These are phyloP conservation scores for Cydia strobilella DNA, from an alignment of 1,140 invertebrate genomes.

Conservation along the genomic window DNA sequence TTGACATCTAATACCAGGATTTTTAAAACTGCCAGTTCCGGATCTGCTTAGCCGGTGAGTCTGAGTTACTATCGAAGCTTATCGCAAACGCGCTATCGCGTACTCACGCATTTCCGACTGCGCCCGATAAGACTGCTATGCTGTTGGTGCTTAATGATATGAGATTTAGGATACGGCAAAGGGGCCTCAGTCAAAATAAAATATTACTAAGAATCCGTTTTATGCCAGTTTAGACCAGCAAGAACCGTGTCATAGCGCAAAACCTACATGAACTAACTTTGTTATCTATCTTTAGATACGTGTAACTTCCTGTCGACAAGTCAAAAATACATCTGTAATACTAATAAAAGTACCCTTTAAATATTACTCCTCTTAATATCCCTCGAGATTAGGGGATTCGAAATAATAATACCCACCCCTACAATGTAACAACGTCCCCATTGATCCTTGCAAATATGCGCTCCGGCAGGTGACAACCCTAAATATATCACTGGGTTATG, in stretches of 20 bases:
- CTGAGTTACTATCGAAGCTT: conserved; percentile 59
- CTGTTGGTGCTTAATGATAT: conserved; percentile 51
- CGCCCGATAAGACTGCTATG: conserved; percentile 69
- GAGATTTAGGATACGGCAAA: conserved; percentile 45
- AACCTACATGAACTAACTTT: not conserved
- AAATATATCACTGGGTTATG: conserved; percentile 32
- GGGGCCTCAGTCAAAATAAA: not conserved
- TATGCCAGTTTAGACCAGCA: not conserved
- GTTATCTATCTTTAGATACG: not conserved
- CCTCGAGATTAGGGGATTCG: conserved; percentile 37
- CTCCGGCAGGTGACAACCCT: conserved; percentile 42
- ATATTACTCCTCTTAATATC: conserved; percentile 33
- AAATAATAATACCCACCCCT: conserved; percentile 43
- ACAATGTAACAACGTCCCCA: conserved; percentile 35
- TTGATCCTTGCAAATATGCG: conserved; percentile 38
- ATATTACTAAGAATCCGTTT: not conserved
- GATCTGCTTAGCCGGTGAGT: conserved; percentile 78
- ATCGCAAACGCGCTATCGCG: conserved; percentile 75
- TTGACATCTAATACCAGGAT: conserved; percentile 59
- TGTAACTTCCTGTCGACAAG: not conserved
- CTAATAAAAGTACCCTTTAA: conserved; percentile 35
- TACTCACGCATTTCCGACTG: conserved; percentile 78
- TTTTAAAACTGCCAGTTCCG: conserved; percentile 74
- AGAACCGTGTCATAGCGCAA: not conserved
- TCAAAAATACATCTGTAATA: not conserved